phyloP scores from a whole-genome alignment of 2,113 vertebrate genomes.

The Sturnus vulgaris region DNA sequence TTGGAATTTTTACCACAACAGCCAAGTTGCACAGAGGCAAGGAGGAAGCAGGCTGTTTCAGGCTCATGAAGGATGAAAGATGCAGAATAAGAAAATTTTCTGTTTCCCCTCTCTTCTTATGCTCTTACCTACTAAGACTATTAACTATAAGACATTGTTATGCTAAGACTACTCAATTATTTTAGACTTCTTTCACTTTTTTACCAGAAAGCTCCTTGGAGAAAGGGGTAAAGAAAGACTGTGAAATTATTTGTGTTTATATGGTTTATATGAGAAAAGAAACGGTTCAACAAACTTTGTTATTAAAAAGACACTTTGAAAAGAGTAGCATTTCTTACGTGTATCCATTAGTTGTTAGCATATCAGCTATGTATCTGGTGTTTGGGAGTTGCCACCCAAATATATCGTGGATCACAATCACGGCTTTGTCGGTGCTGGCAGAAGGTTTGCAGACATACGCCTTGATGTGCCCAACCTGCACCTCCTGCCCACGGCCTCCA shows the following conservation, averaged over 20 bases:
- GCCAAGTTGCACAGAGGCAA: background rate
- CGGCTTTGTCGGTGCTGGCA: constrained; percentile 71
- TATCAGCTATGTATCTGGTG: constrained; percentile 88
- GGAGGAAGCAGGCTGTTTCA: background rate
- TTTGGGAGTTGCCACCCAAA: constrained; percentile 90
- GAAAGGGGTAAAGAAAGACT: background rate
- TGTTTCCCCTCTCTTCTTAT: background rate
- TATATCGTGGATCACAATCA: constrained; percentile 91
- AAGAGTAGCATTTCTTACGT: constrained; percentile 64
- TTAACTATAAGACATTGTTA: background rate
- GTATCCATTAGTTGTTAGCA: constrained; percentile 88
- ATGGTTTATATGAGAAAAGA: background rate
- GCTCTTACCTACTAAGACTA: background rate
- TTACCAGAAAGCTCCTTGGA: background rate
- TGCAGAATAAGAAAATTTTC: background rate
- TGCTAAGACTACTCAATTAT: background rate
- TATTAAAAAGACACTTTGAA: background rate
- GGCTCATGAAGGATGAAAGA: background rate
- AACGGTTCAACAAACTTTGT: background rate
- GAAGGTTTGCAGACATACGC: constrained; percentile 80
- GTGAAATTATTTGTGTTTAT: background rate
- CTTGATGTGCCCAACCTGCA: constrained; percentile 83
- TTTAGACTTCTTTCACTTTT: background rate
- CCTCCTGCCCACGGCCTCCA: constrained; percentile 79
- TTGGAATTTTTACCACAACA: background rate